These are phyloP conservation scores for Tylochromis polylepis DNA, from an alignment of 2,113 vertebrate genomes.

Conservation along the genomic window DNA sequence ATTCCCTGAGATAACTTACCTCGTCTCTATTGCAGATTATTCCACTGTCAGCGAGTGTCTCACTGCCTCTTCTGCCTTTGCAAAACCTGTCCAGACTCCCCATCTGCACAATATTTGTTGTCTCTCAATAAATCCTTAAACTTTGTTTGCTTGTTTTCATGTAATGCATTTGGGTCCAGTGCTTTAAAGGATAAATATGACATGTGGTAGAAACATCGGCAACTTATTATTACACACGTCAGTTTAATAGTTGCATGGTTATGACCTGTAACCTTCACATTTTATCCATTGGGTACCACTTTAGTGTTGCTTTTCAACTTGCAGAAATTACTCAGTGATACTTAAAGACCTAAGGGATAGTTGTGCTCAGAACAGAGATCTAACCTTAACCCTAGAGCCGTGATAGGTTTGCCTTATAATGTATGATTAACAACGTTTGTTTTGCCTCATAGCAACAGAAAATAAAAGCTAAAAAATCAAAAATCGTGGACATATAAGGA, in stretches of 20 bases:
- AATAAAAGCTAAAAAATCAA: background rate
- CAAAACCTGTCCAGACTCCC: background rate
- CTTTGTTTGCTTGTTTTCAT: background rate
- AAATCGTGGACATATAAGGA: background rate
- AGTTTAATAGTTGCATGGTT: background rate
- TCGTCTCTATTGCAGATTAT: background rate
- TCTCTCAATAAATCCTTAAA: background rate
- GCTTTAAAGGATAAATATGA: background rate
- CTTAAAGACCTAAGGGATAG: background rate
- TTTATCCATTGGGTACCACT: fast-evolving
- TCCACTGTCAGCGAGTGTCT: background rate
- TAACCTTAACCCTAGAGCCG: background rate
- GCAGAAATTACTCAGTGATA: background rate
- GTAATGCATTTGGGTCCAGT: fast-evolving
- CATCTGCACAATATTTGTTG: background rate
- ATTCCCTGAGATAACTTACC: background rate
- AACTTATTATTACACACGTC: background rate
- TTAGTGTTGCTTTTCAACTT: background rate
- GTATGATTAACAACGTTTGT: background rate
- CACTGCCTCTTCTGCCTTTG: background rate
- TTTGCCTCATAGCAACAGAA: background rate
- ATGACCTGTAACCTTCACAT: background rate
- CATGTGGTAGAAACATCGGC: background rate
- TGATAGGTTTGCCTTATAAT: background rate
- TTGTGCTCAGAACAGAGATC: background rate